Percentiles rank a stretch among this genome's conserved stretches.
phyloP scores from a whole-genome alignment of 2,797 vertebrate species.

The Oreochromis mossambicus region DNA sequence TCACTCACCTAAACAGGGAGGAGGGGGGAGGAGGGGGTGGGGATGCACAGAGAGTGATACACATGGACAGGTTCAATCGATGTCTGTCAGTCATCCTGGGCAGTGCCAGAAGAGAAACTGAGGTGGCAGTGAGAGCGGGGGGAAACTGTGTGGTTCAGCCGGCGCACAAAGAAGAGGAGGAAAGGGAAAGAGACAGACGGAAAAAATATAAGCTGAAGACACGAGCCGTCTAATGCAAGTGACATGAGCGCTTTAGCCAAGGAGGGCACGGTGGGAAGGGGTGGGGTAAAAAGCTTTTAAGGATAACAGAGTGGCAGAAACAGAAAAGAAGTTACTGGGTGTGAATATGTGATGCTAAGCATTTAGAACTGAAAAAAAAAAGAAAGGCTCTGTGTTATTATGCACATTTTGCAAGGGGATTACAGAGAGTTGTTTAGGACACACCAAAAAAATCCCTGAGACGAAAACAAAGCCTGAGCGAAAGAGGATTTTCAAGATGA shows the following conservation, averaged over 20 bases:
- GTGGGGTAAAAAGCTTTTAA: not conserved
- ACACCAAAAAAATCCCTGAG: conserved; percentile 17
- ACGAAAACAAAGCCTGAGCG: conserved; percentile 37
- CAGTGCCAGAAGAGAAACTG: not conserved
- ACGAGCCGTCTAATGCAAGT: conserved; percentile 13
- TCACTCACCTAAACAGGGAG: conserved; percentile 71
- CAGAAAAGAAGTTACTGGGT: not conserved
- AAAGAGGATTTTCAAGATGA: conserved; percentile 63
- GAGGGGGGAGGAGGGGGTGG: not conserved
- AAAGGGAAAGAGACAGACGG: conserved; percentile 13
- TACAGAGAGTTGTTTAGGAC: conserved; percentile 45
- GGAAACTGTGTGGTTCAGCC: conserved; percentile 7
- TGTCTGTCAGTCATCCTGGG: conserved; percentile 36
- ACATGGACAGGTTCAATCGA: conserved; percentile 44
- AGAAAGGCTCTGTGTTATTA: conserved; percentile 17
- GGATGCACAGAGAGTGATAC: conserved; percentile 17
- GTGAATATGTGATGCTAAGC: not conserved
- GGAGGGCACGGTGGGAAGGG: not conserved
- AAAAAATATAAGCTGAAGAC: conserved; percentile 1
- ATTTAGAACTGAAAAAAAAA: not conserved
- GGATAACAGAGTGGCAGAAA: not conserved
- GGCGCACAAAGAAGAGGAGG: not conserved
- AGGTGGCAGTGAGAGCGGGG: not conserved
- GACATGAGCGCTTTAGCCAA: conserved; percentile 34
- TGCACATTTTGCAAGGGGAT: conserved; percentile 52